phyloP scores from a whole-genome alignment of 2,888 invertebrate genomes.

The Eupithecia subfuscata region DNA sequence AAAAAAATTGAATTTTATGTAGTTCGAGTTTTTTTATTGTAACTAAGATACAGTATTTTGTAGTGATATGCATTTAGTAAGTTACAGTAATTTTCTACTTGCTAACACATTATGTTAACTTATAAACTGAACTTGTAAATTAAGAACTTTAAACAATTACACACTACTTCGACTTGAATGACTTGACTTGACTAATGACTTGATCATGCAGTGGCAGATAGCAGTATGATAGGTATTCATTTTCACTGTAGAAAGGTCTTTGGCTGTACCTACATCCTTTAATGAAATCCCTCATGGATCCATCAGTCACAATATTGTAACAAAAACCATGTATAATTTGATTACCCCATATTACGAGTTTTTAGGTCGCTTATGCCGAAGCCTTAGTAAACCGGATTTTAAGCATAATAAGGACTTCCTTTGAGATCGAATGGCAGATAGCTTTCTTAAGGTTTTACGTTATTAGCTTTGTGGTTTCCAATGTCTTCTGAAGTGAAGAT shows the following conservation, averaged over 20 bases:
- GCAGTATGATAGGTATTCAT: not conserved
- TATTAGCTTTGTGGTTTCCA: constrained; percentile 34
- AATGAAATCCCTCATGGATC: not conserved
- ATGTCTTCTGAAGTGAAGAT: constrained; percentile 19
- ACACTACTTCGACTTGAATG: too few species aligned
- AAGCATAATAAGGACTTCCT: constrained; percentile 29
- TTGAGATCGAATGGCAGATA: constrained; percentile 23
- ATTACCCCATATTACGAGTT: constrained; percentile 24
- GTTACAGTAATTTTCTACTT: too few species aligned
- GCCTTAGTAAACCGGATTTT: constrained; percentile 28
- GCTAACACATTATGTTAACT: too few species aligned
- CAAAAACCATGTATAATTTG: constrained; percentile 15
- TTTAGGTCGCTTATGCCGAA: constrained; percentile 29
- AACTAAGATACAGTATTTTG: too few species aligned
- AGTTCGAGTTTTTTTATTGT: too few species aligned
- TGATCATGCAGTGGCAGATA: not conserved
- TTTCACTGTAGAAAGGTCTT: not conserved
- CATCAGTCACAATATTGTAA: not conserved
- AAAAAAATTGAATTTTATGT: too few species aligned
- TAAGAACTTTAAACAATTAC: too few species aligned
- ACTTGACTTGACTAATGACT: too few species aligned
- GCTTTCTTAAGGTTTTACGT: constrained; percentile 17
- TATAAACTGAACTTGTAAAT: too few species aligned
- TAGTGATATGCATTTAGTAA: too few species aligned
- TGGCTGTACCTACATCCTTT: not conserved